Conservation (phyloP, 2,113 vertebrate species). For the Poeciliopsis retropinna region DNA sequence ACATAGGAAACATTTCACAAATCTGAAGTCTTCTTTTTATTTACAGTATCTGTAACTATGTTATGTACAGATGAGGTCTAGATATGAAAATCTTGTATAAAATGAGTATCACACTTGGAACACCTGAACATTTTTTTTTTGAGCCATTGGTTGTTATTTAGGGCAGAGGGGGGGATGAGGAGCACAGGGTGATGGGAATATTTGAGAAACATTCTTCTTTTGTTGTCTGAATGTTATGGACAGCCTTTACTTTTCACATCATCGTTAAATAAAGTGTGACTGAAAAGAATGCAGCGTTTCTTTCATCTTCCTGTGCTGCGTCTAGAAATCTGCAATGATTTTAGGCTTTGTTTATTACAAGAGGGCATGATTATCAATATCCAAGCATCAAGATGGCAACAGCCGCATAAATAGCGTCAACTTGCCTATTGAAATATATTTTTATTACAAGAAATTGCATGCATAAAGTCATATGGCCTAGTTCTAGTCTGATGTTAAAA, state of each 20-base stretch:
- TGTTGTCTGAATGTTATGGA: constrained; percentile 80
- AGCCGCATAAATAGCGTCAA: background rate
- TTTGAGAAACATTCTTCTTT: constrained; percentile 70
- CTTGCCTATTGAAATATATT: background rate
- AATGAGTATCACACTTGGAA: constrained; percentile 77
- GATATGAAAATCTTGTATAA: constrained; percentile 78
- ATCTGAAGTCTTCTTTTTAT: constrained; percentile 74
- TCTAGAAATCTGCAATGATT: background rate
- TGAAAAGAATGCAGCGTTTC: constrained; percentile 57
- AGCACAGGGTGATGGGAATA: constrained; percentile 21
- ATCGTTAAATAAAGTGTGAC: constrained; percentile 82
- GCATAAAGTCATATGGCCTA: too few species aligned
- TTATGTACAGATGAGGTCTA: constrained; percentile 80
- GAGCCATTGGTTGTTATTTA: constrained; percentile 73
- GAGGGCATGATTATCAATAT: background rate
- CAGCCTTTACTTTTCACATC: constrained; percentile 81
- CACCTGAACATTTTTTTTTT: constrained; percentile 76
- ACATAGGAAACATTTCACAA: constrained; percentile 73
- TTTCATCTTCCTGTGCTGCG: constrained; percentile 28
- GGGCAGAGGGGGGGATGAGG: background rate
- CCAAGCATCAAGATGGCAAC: background rate
- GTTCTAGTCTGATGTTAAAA: background rate
- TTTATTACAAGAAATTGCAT: background rate
- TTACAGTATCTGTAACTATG: constrained; percentile 84
- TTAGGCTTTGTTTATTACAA: too few species aligned